These are phyloP conservation scores for Otocyon megalotis DNA, from an alignment of 2,113 vertebrate species.

Conservation along the genomic window DNA sequence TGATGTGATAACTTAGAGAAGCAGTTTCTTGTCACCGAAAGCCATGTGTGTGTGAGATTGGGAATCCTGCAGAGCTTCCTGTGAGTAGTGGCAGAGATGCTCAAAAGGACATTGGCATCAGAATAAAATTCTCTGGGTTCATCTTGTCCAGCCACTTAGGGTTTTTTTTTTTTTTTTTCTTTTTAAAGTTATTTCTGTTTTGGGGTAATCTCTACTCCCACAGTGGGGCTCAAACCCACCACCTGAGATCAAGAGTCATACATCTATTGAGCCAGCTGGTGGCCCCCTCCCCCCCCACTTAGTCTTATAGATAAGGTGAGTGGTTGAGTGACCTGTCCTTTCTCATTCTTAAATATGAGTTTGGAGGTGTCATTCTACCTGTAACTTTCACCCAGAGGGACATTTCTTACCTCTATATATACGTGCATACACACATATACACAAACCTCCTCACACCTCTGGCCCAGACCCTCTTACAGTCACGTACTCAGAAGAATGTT, in stretches of 20 bases:
- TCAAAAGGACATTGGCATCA: not conserved
- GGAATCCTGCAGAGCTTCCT: not conserved
- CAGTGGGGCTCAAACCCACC: not conserved
- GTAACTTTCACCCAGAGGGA: not conserved
- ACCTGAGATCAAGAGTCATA: not conserved
- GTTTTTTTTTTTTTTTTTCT: not conserved
- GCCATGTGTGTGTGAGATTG: not conserved
- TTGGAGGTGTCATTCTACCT: not conserved
- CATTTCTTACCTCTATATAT: too few species aligned
- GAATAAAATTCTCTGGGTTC: not conserved
- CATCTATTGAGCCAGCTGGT: not conserved
- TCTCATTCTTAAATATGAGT: not conserved
- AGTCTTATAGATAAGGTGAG: not conserved
- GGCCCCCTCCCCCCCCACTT: not conserved
- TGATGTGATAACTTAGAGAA: not conserved
- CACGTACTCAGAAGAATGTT: not conserved
- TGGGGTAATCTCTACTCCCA: not conserved
- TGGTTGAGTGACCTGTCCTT: not conserved
- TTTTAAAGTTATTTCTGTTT: not conserved
- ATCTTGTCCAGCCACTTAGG: not conserved
- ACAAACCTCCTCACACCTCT: not conserved
- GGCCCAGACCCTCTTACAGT: not conserved
- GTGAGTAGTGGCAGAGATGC: not conserved
- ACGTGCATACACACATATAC: rapidly evolving
- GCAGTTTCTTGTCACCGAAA: not conserved